phyloP scores from a whole-genome alignment of 2,113 vertebrate genomes.

The Gallinago undulata region DNA sequence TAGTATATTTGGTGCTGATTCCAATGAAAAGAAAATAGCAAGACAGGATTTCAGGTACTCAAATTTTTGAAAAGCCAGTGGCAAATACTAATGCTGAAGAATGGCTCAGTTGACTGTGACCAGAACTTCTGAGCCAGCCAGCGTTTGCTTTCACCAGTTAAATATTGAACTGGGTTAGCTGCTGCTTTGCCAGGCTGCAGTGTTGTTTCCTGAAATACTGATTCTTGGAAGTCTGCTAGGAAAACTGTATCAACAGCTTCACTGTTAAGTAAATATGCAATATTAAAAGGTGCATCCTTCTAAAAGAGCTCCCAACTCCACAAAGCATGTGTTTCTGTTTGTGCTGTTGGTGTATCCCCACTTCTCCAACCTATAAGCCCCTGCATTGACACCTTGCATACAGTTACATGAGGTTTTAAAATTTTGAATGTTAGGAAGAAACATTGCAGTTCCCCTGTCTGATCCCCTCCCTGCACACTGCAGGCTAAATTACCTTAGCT shows the following conservation, averaged over 20 bases:
- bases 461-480: slow-evolving; percentile 31
- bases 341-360: background rate
- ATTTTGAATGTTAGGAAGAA: background rate
- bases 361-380: background rate
- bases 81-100: background rate
- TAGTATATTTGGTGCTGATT: background rate
- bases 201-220: slow-evolving; percentile 31
- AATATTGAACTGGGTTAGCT: background rate
- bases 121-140: background rate
- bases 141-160: background rate
- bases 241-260: background rate
- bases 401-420: background rate
- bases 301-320: background rate
- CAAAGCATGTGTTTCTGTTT: background rate
- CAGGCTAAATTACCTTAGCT: slow-evolving; percentile 9
- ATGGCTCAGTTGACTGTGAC: background rate
- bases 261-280: background rate
- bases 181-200: background rate
- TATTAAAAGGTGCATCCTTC: background rate
- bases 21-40: background rate
- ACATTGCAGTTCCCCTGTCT: background rate
- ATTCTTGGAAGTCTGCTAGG: background rate
- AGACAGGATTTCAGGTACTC: background rate
- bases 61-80: background rate
- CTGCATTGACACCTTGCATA: background rate